Evolutionary conservation across 2,888 invertebrate species (phyloP).

Genomic region (Drosophila neonasuta): DNA sequence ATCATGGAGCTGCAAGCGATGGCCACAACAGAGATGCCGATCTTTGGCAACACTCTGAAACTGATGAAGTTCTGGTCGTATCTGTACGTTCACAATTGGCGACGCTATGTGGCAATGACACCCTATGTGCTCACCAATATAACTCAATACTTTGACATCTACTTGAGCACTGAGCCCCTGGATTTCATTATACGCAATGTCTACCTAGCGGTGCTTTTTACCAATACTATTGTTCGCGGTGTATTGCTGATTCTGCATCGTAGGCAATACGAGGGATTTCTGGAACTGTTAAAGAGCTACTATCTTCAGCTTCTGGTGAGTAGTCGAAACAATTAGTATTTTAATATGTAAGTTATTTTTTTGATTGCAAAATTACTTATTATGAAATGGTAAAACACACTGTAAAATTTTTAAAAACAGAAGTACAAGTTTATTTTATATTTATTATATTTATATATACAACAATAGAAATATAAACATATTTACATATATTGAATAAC

Average conservation of each 20-base stretch:
- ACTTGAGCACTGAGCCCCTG: constrained; percentile 65
- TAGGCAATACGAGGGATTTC: constrained; percentile 62
- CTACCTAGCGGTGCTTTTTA: constrained; percentile 73
- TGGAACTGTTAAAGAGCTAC: constrained; percentile 57
- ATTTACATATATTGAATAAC: no score
- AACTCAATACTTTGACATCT: constrained; percentile 73
- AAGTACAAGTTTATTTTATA: no score
- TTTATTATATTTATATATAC: no score
- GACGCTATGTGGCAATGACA: constrained; percentile 72
- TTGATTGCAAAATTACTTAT: no score
- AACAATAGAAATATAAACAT: no score
- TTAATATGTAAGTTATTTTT: no score
- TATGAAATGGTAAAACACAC: no score
- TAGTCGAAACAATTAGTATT: no score
- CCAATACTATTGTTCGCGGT: constrained; percentile 67
- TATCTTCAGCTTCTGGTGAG: constrained; percentile 68
- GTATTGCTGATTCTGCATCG: constrained; percentile 62
- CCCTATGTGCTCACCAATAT: constrained; percentile 63
- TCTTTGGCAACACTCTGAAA: constrained; percentile 65
- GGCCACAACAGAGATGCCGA: constrained; percentile 68
- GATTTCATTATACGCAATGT: constrained; percentile 73
- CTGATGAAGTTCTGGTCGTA: constrained; percentile 77
- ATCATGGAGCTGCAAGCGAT: constrained; percentile 47
- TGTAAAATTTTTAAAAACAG: no score
- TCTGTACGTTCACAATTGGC: constrained; percentile 76